Base-by-base conservation (phyloP, 1,140 invertebrate species). In the Onthophagus taurus region DNA sequence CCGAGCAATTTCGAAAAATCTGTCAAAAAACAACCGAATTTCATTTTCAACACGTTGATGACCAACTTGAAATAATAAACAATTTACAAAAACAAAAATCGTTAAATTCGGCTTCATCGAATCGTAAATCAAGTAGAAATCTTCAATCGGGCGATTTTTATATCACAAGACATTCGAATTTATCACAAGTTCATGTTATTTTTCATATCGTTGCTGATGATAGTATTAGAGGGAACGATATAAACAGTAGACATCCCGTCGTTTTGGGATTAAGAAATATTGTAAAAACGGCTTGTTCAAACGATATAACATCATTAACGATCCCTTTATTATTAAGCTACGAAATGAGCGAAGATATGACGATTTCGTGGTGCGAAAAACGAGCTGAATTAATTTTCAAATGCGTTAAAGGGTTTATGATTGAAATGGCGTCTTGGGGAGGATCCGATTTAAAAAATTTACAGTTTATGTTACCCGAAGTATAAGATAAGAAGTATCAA, bases 361-460 rank as follows among this genome's bases (percentile, higher is more conserved):
- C 92, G 3, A 84, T 93, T 26, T 80, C 81, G 13, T 98, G 94
- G 94, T 97, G 94, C 65, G 77, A 89, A 52, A 88, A 91, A 60
- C 68, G 96, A 54, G 94, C 94, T 0, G 96, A 99, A 68, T 68
- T 99, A 45, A 84, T 98, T 44, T 92, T 96, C 57, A 99, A 99
- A 69, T 99, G 95, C 71, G 85, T 97, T 13, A 99, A 99, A 75
- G 96, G 95, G 1, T 99, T 97, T 64, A 94, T 98, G 89, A 96
- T 99, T 63, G 95, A 98, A 72, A 93, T 93, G 76, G 83, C 89
- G 4, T 89, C 85, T 1, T 88, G 81, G 81, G 89, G 89, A 46
- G 89, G 89, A 13, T 85, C 89, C 9, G 88, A 93, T 61, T 76
- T 93, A 18, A 83, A 86, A 59, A 94, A 87, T 65, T 72, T 89